phyloP scores from a whole-genome alignment of 2,113 vertebrate genomes.

The Cyanoramphus novaezelandiae region DNA sequence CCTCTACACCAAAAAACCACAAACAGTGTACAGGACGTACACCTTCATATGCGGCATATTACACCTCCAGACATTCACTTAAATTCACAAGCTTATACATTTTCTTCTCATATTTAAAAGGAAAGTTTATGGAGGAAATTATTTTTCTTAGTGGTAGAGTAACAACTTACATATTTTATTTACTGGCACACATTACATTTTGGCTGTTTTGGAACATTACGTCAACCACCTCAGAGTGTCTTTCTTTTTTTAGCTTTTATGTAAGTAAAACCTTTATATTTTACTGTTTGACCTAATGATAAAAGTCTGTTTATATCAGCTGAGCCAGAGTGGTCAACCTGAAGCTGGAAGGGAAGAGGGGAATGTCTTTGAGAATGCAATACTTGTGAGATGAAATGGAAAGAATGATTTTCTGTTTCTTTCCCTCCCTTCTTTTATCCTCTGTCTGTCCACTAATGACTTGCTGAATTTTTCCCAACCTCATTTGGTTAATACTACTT shows the following conservation, averaged over 20 bases:
- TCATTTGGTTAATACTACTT: slow-evolving; percentile 38
- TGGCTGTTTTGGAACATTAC: slow-evolving; percentile 52
- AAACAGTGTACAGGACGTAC: neutral
- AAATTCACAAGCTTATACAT: neutral
- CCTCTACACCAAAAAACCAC: neutral
- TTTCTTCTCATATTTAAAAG: neutral
- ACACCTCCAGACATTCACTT: neutral
- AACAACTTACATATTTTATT: neutral
- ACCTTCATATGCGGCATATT: neutral
- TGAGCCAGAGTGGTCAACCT: slow-evolving; percentile 11
- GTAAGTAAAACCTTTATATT: slow-evolving; percentile 52
- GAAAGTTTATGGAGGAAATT: neutral
- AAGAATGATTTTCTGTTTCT: slow-evolving; percentile 59
- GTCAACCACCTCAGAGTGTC: slow-evolving; percentile 17
- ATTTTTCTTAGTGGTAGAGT: neutral
- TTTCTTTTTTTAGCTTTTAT: neutral
- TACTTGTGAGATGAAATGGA: slow-evolving; percentile 20
- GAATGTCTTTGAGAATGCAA: slow-evolving; percentile 38
- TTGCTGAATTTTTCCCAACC: slow-evolving; percentile 48
- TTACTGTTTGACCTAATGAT: slow-evolving; percentile 57
- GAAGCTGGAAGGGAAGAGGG: neutral
- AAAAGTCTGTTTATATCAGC: slow-evolving; percentile 55
- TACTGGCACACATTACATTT: neutral
- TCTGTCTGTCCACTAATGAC: slow-evolving; percentile 39
- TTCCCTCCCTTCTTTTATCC: slow-evolving; percentile 52